phyloP scores from a whole-genome alignment of 1,140 invertebrate species.

The Latrodectus geometricus region DNA sequence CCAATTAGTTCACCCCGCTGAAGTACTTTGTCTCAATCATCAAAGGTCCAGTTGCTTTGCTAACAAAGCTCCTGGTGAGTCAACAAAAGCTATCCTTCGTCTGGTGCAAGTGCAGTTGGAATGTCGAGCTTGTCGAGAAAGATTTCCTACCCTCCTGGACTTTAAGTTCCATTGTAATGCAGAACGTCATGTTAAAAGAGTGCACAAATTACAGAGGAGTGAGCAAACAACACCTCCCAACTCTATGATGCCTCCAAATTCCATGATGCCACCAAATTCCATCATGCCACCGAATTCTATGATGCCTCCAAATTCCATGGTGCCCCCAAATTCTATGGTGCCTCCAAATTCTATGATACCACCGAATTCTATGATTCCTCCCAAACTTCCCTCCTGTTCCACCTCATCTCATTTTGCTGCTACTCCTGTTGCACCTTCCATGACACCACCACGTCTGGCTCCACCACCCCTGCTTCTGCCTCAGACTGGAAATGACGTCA shows the following conservation, averaged over 20 bases:
- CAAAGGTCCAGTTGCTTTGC: constrained; percentile 73
- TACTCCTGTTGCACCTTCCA: constrained; percentile 46
- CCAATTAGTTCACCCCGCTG: constrained; percentile 82
- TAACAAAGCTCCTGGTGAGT: constrained; percentile 48
- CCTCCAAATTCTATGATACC: constrained; percentile 23
- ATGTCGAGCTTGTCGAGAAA: constrained; percentile 77
- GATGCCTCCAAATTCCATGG: not conserved
- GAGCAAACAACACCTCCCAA: constrained; percentile 26
- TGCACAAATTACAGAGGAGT: constrained; percentile 43
- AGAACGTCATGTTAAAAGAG: constrained; percentile 67
- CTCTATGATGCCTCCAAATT: not conserved
- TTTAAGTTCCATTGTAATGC: constrained; percentile 78
- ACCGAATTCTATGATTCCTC: constrained; percentile 13
- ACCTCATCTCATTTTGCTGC: constrained; percentile 51
- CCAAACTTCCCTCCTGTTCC: constrained; percentile 12
- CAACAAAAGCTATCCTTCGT: constrained; percentile 66
- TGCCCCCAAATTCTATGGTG: constrained; percentile 28
- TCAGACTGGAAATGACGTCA: constrained; percentile 47
- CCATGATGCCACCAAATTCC: not conserved
- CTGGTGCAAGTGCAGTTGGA: constrained; percentile 75
- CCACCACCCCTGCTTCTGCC: constrained; percentile 52
- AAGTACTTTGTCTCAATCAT: constrained; percentile 78
- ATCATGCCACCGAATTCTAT: not conserved
- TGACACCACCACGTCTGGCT: constrained; percentile 36
- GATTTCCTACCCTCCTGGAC: constrained; percentile 71